A percentile compares a stretch with the other conserved stretches of the same genome.
Evolutionary conservation across 2,113 vertebrate species (phyloP).

Genomic region (Rhinolophus sinicus): DNA sequence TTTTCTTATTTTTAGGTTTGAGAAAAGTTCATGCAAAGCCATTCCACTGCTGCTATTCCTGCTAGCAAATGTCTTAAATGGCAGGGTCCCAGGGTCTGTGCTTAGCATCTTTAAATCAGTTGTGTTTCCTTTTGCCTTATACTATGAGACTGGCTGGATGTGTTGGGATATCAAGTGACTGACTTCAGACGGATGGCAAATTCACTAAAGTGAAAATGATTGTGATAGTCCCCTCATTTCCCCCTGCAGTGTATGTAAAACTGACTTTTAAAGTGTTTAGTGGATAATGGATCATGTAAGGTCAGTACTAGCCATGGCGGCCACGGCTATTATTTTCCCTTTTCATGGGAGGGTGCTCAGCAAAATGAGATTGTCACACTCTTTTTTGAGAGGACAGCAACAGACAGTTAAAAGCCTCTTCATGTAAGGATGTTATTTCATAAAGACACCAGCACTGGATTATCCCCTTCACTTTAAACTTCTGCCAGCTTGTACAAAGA

Average conservation of each 20-base stretch:
- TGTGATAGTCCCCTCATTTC: conserved; percentile 84
- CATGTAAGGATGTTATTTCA: conserved; percentile 93
- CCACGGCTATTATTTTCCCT: conserved; percentile 89
- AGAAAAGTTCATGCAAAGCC: conserved; percentile 79
- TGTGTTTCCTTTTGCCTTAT: conserved; percentile 68
- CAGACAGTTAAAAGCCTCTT: conserved; percentile 94
- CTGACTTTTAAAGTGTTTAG: conserved; percentile 90
- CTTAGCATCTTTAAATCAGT: conserved; percentile 69
- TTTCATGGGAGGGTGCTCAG: conserved; percentile 91
- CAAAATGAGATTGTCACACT: conserved; percentile 92
- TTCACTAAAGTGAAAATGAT: conserved; percentile 87
- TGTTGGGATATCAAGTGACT: conserved; percentile 82
- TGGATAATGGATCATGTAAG: conserved; percentile 90
- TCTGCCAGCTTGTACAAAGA: conserved; percentile 93
- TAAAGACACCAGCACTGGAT: conserved; percentile 92
- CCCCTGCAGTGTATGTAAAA: conserved; percentile 87
- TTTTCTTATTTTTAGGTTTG: conserved; percentile 76
- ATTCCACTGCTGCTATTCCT: conserved; percentile 46
- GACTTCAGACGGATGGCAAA: conserved; percentile 84
- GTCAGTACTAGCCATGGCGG: conserved; percentile 87
- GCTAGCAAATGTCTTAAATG: conserved; percentile 70
- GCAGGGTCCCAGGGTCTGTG: conserved; percentile 57
- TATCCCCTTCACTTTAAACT: conserved; percentile 93
- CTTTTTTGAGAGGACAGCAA: conserved; percentile 87
- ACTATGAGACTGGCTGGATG: conserved; percentile 45